Conservation (phyloP, 2,888 invertebrate species). For the Volucella inanis region DNA sequence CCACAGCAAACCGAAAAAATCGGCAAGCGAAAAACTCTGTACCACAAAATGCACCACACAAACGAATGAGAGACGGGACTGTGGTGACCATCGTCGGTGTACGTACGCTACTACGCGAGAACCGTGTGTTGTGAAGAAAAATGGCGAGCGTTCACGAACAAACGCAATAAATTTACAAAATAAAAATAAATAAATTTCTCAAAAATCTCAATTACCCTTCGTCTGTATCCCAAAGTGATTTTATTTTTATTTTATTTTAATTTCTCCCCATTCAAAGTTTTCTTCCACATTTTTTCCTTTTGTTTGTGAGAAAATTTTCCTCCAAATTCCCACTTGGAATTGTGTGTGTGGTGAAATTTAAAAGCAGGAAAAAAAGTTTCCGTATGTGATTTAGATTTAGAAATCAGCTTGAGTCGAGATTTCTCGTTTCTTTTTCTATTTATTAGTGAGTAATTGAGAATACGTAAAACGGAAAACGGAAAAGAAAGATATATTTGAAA, state of each 20-base stretch:
- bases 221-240: constrained; percentile 28
- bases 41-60: constrained; percentile 58
- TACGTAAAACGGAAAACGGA: constrained; percentile 3
- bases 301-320: constrained; percentile 22
- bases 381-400: constrained; percentile 57
- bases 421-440: constrained; percentile 22
- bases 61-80: constrained; percentile 72
- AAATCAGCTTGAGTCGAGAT: constrained; percentile 55
- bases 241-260: constrained; percentile 18
- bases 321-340: constrained; percentile 52
- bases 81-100: constrained; percentile 73
- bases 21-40: constrained; percentile 34
- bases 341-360: constrained; percentile 61
- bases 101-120: constrained; percentile 72
- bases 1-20: constrained; percentile 2
- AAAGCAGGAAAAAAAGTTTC: constrained; percentile 12
- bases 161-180: constrained; percentile 65
- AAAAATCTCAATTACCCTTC: constrained; percentile 36
- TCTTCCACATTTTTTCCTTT: constrained; percentile 5
- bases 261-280: not conserved
- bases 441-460: constrained; percentile 20
- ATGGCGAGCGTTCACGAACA: constrained; percentile 73
- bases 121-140: constrained; percentile 72
- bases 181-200: constrained; percentile 39
- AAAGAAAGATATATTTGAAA: constrained; percentile 11